phyloP scores from a whole-genome alignment of 2,888 invertebrate genomes.

The Acanthoscelides obtectus region DNA sequence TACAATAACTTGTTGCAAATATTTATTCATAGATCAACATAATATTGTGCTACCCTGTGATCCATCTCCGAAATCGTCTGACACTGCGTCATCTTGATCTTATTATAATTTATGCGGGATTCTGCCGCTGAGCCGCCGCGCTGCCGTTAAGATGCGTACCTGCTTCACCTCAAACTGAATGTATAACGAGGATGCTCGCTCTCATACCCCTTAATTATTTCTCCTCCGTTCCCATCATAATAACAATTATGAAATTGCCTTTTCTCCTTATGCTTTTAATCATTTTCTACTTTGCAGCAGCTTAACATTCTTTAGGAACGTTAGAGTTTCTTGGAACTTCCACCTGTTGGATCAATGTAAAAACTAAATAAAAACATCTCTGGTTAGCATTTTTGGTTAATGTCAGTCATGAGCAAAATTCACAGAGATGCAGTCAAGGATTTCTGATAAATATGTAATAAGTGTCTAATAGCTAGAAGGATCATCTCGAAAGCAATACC shows the following conservation, averaged over 20 bases:
- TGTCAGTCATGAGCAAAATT: too few species aligned
- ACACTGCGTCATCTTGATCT: not conserved
- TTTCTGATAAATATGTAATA: too few species aligned
- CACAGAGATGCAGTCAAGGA: too few species aligned
- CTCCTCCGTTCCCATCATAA: not conserved
- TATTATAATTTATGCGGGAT: not conserved
- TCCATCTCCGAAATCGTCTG: not conserved
- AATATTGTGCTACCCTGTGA: not conserved
- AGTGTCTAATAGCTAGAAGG: too few species aligned
- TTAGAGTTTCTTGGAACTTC: not conserved
- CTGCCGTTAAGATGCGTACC: not conserved
- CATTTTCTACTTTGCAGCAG: not conserved
- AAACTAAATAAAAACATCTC: not conserved
- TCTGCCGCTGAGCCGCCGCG: too few species aligned
- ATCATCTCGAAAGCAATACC: too few species aligned
- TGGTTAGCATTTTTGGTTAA: too few species aligned
- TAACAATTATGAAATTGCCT: not conserved
- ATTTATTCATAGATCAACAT: too few species aligned
- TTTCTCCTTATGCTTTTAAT: not conserved
- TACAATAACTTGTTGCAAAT: too few species aligned
- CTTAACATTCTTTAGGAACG: not conserved
- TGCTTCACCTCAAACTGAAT: not conserved
- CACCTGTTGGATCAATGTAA: not conserved
- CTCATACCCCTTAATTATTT: not conserved
- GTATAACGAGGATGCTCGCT: not conserved